Evolutionary conservation across 2,888 invertebrate species (phyloP), one percentile per base, ranked within the genome.

Genomic region (Lasioglossum vierecki): DNA sequence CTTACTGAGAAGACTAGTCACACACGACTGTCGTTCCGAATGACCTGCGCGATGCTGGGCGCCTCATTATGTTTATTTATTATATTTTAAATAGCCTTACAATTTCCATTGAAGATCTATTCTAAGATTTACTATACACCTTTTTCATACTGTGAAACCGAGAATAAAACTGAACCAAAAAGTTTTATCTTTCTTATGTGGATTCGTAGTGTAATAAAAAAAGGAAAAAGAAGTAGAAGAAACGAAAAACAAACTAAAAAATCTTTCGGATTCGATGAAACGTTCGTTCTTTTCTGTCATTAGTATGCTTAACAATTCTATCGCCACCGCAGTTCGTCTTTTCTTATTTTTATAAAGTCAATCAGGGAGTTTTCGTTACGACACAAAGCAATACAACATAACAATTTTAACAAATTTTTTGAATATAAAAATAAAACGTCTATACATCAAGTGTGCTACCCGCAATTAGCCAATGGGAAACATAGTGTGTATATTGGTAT

Each of bases 1-100:
- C 92, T 92, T 92, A 91, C 80, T 84, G 75, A 91, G 88, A 88
- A 90, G 93, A 92, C 93, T 92, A 92, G 93, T 93, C 93, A 90
- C 80, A 75, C 71, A 75, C 71, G 92, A 93, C 93, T 91, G 92
- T 93, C 93, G 81, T 88, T 92, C 88, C 77, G 88, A 83, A 86
- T 68, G 80, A 87, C 83, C 82, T 72, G 79, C 18, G 22, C 68
- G 63, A 66, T 75, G 60, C 57, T 80, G 80, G 79, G 72, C 78
- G 84, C 74, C 68, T 85, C 79, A 78, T 84, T 87, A 39, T 86
- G 90, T 91, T 89, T 91, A 91, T 91, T 91, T 91, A 91, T 91
- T 91, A 78, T 90, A 89, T 89, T 91, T 88, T 87, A 88, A 86
- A 87, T 85, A 90, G 78, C 39, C 70, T 90, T 90, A 86, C 76